Percentiles rank a stretch among this genome's conserved stretches.
Evolutionary conservation across 1,140 invertebrate genomes (phyloP).

Genomic region (Eurosta solidaginis): DNA sequence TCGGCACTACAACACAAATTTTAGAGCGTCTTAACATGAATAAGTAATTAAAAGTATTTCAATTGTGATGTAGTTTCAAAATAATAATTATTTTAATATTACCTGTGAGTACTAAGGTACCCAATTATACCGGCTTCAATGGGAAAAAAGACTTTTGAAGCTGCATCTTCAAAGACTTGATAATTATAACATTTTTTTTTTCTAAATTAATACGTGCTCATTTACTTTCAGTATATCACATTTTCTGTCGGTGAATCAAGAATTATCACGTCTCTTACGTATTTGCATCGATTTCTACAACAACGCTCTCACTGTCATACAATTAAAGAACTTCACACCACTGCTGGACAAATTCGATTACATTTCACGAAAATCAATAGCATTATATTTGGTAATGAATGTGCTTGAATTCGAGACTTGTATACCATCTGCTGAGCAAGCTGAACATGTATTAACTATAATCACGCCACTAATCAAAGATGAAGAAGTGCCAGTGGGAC

Average conservation of each 20-base stretch:
- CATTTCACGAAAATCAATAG: conserved; percentile 83
- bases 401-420: conserved; percentile 73
- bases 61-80: background rate
- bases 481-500: conserved; percentile 65
- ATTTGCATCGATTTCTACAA: conserved; percentile 95
- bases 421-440: conserved; percentile 86
- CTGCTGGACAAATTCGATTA: conserved; percentile 90
- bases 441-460: conserved; percentile 78
- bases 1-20: conserved; percentile 87
- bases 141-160: background rate
- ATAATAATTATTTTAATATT: background rate
- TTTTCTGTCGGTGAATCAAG: conserved; percentile 61
- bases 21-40: conserved; percentile 79
- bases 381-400: conserved; percentile 74
- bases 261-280: conserved; percentile 90
- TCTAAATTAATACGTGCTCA: background rate
- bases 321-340: conserved; percentile 82
- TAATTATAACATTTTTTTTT: conserved; percentile 6
- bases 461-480: conserved; percentile 86
- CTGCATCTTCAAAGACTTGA: background rate
- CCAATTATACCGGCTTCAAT: background rate
- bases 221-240: conserved; percentile 48
- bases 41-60: conserved; percentile 64
- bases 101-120: background rate
- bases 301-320: conserved; percentile 84